These are phyloP conservation scores for Incurvaria masculella DNA, from an alignment of 2,888 invertebrate species.

Conservation along the genomic window DNA sequence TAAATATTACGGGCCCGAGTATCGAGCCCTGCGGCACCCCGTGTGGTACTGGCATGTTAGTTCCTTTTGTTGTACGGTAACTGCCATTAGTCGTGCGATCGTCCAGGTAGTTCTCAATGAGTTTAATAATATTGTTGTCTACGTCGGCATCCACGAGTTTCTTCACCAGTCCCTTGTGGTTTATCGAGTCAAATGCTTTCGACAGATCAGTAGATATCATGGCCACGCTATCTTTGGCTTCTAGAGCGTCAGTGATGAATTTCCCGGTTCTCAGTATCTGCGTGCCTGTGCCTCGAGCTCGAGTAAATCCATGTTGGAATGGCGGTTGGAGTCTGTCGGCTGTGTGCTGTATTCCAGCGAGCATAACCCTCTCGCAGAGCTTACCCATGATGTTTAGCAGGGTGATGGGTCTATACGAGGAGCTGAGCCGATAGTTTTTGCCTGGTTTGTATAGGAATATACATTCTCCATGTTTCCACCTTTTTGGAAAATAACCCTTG, in stretches of 20 bases:
- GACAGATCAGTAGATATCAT: conserved; percentile 8
- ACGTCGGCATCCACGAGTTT: conserved; percentile 6
- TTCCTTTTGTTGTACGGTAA: too few relatives aligned
- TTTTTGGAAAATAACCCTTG: conserved; percentile 8
- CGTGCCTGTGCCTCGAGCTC: neutral
- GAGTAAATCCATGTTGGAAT: conserved; percentile 3
- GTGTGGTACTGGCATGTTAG: too few relatives aligned
- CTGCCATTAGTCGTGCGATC: too few relatives aligned
- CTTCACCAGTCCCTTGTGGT: conserved; percentile 7
- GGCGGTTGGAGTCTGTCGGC: neutral
- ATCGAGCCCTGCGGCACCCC: too few relatives aligned
- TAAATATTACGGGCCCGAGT: too few relatives aligned
- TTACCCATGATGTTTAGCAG: conserved; percentile 12
- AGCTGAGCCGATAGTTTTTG: conserved; percentile 6
- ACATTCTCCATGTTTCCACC: conserved; percentile 7
- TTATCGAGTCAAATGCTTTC: conserved; percentile 10
- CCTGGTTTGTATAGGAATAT: conserved; percentile 10
- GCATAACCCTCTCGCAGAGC: conserved; percentile 7
- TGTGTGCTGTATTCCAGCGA: neutral
- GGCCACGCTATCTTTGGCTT: conserved; percentile 3
- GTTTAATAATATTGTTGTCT: conserved; percentile 4
- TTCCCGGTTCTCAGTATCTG: neutral
- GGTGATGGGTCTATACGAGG: conserved; percentile 10
- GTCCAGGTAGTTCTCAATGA: too few relatives aligned
- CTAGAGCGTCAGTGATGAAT: neutral